Base-by-base conservation (phyloP, 2,113 vertebrate species). In the Cepphus grylle region DNA sequence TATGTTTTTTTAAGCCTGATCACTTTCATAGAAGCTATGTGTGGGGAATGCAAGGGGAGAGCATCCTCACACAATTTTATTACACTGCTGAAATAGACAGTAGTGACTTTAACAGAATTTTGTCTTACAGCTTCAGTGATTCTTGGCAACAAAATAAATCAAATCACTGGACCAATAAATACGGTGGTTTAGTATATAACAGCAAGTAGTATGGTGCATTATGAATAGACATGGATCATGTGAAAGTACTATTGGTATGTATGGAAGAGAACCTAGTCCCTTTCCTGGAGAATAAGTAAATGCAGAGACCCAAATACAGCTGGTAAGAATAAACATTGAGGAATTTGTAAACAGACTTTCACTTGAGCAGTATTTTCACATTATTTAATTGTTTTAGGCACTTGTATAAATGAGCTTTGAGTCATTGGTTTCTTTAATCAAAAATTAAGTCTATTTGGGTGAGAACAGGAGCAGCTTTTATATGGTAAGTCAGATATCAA, bases 91-190 rank as follows among this genome's bases (percentile, higher is more conserved):
- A 84, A 95, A 71, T n/a, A 71, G 49, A 86, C 22, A 34, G 9
- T 58, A 67, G 45, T 78, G 47, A 56, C 69, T 88, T 81, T 21
- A 71, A 79, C 61, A 81, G 47, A 91, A 91, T 94, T 94, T 92
- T 88, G 23, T 94, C 61, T 92, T 81, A 55, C 9, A 47, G 65
- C 72, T 94, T 89, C 88, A 74, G 25, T 81, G 88, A 59, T 71
- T 93, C 70, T 88, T 84, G 69, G 73, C 66, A 92, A 94, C 73
- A 89, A 92, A 90, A 94, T 91, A 84, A 92, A 88, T 95, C 71
- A 88, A 93, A 72, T 43, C 67, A 56, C 76, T 78, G 76, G 61
- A 78, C 80, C 80, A 78, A 36, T 40, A 87, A 96, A 94, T 82
- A 50, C 0, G 0, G 32, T 11, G 6, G 10, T 79, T 92, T 81